Evolutionary conservation across 2,888 invertebrate species (phyloP), one percentile per base, ranked within the genome.

Genomic region (Ctena decussata): DNA sequence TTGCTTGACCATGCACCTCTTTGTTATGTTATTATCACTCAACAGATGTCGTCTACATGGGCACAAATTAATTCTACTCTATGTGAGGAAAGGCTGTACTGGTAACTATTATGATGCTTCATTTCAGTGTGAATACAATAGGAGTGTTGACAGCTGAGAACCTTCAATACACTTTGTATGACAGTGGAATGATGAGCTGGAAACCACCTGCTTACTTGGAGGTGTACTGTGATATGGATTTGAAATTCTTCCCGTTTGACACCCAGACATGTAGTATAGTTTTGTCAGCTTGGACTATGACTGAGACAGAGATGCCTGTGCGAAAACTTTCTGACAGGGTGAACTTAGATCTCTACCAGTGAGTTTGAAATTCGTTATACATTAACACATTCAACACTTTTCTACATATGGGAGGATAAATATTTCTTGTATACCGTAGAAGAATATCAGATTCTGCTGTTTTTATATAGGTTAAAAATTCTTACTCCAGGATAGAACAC

Each of bases 221-320:
- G 32, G 84, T 88, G 0, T 70, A 80, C 53, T 89, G 89, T 74
- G 27, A 41, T 11, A 70, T 80, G 49, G 85, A 89, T 39, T 18
- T 82, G 24, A 84, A 78, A 2, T 81, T 82, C 65, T 89, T 72
- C 74, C 89, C 89, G 35, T 86, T 85, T 72, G 89, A 89, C 78
- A 80, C 70, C 27, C 89, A 89, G 30, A 80, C 60, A 39, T 89
- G 89, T 79, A 37, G 65, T 8, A 41, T 89, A n/a, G 77, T 39
- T 0, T 12, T 89, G 30, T 72, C 89, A 2, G 81, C 78, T 37
- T 77, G 84, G 80, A 72, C 85, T 8, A 70, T 79, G 24, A 71
- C 74, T 5, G 65, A 65, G 8, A 53, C 71, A n/a, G 86, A 89
- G 44, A 73, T 74, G n/a, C 21, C 53, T 11, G 49, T 86, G 0